Base-by-base conservation (phyloP, 2,888 invertebrate species). In the Drosophila pseudotalamancana region DNA sequence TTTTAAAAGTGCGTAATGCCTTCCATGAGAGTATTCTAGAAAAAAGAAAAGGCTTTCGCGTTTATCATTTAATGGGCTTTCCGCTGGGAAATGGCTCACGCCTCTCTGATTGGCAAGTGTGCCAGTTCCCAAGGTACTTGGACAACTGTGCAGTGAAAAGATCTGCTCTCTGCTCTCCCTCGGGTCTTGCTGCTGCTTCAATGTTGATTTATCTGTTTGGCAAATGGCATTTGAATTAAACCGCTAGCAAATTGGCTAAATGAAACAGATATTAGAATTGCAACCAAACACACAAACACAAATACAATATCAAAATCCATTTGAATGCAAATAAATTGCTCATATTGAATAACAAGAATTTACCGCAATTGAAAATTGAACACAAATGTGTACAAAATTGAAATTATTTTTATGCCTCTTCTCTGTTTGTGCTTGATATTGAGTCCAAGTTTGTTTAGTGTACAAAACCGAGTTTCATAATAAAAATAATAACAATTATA, bases 51-150 rank as follows among this genome's bases (percentile, higher is more conserved):
- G 29, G 29, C 50, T 31, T 31, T 1, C 16, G 34, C 31, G 37
- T 35, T 34, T 39, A 53, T 32, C 16, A 35, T 49, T 53, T 48
- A 27, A 34, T 60, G 48, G 32, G 35, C 50, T 62, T 62, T 29
- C 67, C 25, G 39, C 19, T 57, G 72, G 63, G 48, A 72, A 72
- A 55, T 59, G 40, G 35, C 49, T 50, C 19, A 68, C 72, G 53
- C 72, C 68, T 59, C 43, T 18, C 42, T 63, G 72, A 72, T 60
- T 72, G 63, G 53, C 68, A 60, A 72, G 69, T 68, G 73, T 72
- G 72, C 62, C 68, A 72, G 72, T 64, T 72, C 72, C 72, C 72
- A 68, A 72, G 72, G 39, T 53, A 34, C 59, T 55, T 45, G 50
- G 40, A 32, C 55, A n/a, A 25, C 64, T 49, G 43, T 42, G 31